These are phyloP conservation scores for Macrosoma leucophasiata DNA, from an alignment of 2,888 invertebrate genomes.

Conservation along the genomic window DNA sequence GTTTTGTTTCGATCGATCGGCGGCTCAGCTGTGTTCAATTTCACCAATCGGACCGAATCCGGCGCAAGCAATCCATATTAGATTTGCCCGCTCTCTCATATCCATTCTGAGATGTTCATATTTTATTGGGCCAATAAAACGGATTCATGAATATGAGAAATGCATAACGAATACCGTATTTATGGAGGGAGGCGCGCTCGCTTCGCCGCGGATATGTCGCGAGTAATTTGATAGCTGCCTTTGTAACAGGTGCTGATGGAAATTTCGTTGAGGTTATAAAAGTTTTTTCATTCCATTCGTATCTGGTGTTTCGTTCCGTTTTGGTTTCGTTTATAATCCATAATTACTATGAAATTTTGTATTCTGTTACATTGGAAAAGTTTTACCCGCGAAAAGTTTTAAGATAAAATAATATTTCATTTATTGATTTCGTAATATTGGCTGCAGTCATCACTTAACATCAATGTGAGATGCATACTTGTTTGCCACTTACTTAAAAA, in stretches of 20 bases:
- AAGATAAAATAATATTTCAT: too few relatives aligned
- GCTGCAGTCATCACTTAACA: too few relatives aligned
- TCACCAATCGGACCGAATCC: conserved; percentile 61
- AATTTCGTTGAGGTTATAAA: conserved; percentile 69
- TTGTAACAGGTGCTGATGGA: conserved; percentile 75
- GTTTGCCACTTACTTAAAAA: too few relatives aligned
- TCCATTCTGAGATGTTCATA: conserved; percentile 77
- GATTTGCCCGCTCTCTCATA: conserved; percentile 73
- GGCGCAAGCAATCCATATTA: conserved; percentile 74
- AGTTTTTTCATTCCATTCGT: too few relatives aligned
- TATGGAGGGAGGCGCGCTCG: conserved; percentile 69
- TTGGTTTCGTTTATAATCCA: too few relatives aligned
- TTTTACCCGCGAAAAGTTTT: too few relatives aligned
- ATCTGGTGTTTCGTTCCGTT: too few relatives aligned
- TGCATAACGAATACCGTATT: conserved; percentile 76
- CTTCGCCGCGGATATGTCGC: conserved; percentile 65
- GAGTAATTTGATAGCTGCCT: conserved; percentile 73
- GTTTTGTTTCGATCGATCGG: conserved; percentile 1
- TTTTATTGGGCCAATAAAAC: conserved; percentile 77
- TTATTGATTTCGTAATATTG: too few relatives aligned
- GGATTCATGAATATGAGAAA: conserved; percentile 77
- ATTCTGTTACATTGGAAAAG: too few relatives aligned
- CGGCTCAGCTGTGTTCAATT: conserved; percentile 25
- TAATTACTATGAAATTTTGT: too few relatives aligned
- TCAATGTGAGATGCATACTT: too few relatives aligned